Conservation (phyloP, 2,113 vertebrate species). For the Psittacula cyanocephala region DNA sequence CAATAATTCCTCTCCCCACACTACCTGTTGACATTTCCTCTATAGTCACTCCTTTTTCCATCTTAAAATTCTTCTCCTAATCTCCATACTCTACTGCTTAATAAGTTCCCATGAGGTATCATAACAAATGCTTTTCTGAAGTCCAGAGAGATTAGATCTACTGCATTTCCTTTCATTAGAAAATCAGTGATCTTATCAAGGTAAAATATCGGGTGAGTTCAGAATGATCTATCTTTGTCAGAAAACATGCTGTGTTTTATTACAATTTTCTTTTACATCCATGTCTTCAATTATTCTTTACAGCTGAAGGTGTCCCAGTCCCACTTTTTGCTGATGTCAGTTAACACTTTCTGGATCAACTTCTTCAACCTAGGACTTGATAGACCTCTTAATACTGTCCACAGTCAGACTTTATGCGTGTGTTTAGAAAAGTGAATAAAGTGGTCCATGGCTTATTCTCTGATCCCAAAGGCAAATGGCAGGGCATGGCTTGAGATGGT, state of each 20-base stretch:
- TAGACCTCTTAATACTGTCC: not conserved
- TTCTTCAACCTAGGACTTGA: not conserved
- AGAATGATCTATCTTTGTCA: constrained; percentile 10
- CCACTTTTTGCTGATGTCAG: not conserved
- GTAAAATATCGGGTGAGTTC: not conserved
- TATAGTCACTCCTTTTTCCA: not conserved
- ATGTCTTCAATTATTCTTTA: constrained; percentile 8
- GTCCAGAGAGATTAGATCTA: constrained; percentile 17
- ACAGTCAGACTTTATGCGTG: not conserved
- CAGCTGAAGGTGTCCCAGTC: not conserved
- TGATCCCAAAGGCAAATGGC: not conserved
- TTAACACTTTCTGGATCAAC: not conserved
- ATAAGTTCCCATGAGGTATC: constrained; percentile 12
- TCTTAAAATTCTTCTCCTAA: not conserved
- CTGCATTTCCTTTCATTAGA: constrained; percentile 38
- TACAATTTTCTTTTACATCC: not conserved
- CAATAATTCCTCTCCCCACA: not conserved
- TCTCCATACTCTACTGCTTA: not conserved
- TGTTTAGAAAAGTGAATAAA: not conserved
- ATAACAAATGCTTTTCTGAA: constrained; percentile 23
- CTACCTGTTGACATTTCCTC: not conserved
- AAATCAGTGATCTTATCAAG: constrained; percentile 19
- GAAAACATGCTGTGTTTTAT: not conserved
- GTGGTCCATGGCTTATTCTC: not conserved
- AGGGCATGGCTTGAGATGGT: fast-evolving